Evolutionary conservation across 2,113 vertebrate genomes (phyloP).

Genomic region (Axis porcinus): DNA sequence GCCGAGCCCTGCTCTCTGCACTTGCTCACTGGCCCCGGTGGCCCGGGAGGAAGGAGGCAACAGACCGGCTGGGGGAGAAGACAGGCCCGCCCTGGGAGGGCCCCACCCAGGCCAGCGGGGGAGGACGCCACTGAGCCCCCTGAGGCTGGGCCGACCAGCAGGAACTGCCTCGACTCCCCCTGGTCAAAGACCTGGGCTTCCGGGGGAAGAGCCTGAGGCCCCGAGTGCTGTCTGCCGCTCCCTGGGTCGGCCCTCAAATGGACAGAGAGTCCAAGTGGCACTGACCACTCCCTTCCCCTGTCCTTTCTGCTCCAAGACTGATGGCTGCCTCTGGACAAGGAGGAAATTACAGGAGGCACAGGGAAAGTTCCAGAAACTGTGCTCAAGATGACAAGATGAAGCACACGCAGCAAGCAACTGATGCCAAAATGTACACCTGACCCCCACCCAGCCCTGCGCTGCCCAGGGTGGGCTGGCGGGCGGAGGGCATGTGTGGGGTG

Average conservation of each 20-base stretch:
- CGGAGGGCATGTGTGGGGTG: not conserved
- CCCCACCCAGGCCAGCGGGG: not conserved
- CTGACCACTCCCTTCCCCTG: rapidly evolving
- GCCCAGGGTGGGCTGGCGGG: not conserved
- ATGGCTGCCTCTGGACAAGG: not conserved
- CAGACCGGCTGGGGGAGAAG: not conserved
- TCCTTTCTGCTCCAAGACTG: not conserved
- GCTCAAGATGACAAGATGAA: not conserved
- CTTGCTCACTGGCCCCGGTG: not conserved
- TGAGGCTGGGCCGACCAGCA: not conserved
- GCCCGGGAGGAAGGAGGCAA: not conserved
- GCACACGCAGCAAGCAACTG: rapidly evolving
- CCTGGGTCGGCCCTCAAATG: rapidly evolving
- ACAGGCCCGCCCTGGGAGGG: not conserved
- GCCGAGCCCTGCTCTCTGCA: not conserved
- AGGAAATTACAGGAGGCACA: not conserved
- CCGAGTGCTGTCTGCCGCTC: rapidly evolving
- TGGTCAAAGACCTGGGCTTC: not conserved
- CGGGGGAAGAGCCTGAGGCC: not conserved
- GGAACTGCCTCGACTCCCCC: rapidly evolving
- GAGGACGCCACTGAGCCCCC: not conserved
- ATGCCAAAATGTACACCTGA: rapidly evolving
- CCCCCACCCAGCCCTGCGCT: rapidly evolving
- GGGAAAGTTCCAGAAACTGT: not conserved
- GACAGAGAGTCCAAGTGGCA: not conserved